Percentiles rank a stretch among this genome's conserved stretches.
phyloP scores from a whole-genome alignment of 2,113 vertebrate species.

The Elephas maximus region DNA sequence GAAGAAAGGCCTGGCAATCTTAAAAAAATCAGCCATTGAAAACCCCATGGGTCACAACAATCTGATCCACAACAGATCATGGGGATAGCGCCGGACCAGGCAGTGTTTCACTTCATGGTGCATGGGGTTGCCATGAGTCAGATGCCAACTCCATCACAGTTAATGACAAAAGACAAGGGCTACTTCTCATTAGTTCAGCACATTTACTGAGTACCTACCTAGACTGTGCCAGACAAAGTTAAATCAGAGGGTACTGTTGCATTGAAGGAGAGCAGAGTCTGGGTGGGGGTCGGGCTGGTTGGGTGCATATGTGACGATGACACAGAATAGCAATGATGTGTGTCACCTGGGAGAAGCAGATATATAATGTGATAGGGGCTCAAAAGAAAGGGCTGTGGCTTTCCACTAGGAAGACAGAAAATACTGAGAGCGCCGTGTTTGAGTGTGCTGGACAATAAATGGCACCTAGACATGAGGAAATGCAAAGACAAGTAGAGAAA shows the following conservation, averaged over 20 bases:
- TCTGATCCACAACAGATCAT: background rate
- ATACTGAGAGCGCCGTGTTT: too few relatives aligned
- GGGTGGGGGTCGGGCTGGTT: accelerated
- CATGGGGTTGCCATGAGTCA: background rate
- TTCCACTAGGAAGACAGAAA: background rate
- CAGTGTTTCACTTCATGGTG: background rate
- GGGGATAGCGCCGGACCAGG: background rate
- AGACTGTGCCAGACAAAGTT: background rate
- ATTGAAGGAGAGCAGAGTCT: background rate
- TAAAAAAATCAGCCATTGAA: background rate
- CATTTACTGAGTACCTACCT: background rate
- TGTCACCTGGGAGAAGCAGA: background rate
- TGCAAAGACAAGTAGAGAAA: background rate
- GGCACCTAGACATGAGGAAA: background rate
- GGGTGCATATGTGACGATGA: accelerated
- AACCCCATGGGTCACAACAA: background rate
- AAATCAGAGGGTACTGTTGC: background rate
- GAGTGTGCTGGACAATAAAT: too few relatives aligned
- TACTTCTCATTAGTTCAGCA: background rate
- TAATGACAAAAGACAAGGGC: background rate
- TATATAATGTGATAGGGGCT: background rate
- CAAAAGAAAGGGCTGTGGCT: background rate
- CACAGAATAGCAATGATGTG: background rate
- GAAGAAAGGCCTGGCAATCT: background rate
- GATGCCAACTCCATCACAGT: background rate